Conservation (phyloP, 2,888 invertebrate genomes). For the Sarcophaga subvicina region DNA sequence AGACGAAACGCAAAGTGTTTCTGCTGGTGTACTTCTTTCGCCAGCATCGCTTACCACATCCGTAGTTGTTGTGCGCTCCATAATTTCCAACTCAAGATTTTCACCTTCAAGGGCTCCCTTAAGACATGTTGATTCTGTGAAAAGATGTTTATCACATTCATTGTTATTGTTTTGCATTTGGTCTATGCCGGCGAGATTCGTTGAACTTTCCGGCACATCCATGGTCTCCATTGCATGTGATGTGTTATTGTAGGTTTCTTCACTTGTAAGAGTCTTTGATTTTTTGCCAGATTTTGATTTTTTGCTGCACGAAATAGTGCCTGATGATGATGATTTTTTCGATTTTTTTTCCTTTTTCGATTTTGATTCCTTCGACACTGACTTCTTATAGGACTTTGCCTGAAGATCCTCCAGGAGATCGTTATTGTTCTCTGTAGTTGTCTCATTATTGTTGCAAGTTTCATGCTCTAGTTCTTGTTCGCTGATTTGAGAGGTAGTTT, state of each 20-base stretch:
- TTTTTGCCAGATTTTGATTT: constrained; percentile 64
- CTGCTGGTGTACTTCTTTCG: background rate
- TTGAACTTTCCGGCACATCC: constrained; percentile 1
- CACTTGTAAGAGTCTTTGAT: constrained; percentile 25
- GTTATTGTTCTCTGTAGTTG: background rate
- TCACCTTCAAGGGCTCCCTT: constrained; percentile 57
- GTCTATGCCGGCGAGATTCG: background rate
- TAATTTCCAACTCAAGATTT: constrained; percentile 59
- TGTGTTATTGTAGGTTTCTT: constrained; percentile 7
- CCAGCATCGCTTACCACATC: no score
- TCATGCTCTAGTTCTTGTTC: background rate
- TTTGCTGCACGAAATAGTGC: constrained; percentile 31
- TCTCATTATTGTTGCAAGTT: background rate
- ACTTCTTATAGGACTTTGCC: constrained; percentile 52
- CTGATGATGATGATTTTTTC: constrained; percentile 39
- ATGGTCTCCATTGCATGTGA: background rate
- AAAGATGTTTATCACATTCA: constrained; percentile 70
- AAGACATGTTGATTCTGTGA: background rate
- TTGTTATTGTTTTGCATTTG: constrained; percentile 75
- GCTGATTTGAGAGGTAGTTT: constrained; percentile 52
- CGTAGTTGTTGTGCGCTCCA: constrained; percentile 48
- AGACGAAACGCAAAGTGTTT: background rate
- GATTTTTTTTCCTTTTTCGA: constrained; percentile 56
- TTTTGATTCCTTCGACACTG: constrained; percentile 61
- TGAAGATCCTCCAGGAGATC: constrained; percentile 13